Percentiles rank a stretch among this genome's conserved stretches.
Conservation (phyloP, 2,113 vertebrate species). For the Seriola quinqueradiata region DNA sequence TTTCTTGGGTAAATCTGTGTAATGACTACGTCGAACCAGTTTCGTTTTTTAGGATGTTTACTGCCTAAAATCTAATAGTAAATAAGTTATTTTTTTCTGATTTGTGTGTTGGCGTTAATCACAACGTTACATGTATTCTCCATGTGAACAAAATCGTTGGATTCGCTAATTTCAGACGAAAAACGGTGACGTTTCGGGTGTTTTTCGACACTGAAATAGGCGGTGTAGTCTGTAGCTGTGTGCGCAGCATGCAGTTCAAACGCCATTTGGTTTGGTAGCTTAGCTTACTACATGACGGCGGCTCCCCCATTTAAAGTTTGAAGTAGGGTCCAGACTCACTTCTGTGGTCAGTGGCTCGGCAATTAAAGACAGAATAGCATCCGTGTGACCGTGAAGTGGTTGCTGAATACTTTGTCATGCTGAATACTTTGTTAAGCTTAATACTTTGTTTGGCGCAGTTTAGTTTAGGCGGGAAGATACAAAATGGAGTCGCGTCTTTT, state of each 20-base stretch:
- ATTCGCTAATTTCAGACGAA: rapidly evolving
- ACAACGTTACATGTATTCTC: rapidly evolving
- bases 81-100: not conserved
- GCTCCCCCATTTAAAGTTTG: not conserved
- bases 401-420: no score
- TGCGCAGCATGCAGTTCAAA: slow-evolving; percentile 60
- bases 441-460: slow-evolving; percentile 30
- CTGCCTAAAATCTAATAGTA: not conserved
- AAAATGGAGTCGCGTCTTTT: slow-evolving; percentile 87
- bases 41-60: not conserved
- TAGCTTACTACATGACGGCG: slow-evolving; percentile 11
- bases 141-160: not conserved
- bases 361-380: rapidly evolving
- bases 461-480: slow-evolving; percentile 87
- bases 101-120: not conserved
- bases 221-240: not conserved
- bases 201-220: not conserved
- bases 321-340: no score
- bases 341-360: rapidly evolving
- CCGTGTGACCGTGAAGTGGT: rapidly evolving
- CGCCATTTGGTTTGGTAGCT: slow-evolving; percentile 75
- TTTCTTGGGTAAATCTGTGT: rapidly evolving
- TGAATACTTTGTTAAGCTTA: no score
- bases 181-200: not conserved
- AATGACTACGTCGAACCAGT: rapidly evolving